These are phyloP conservation scores for Xiphydria camelus DNA, from an alignment of 2,888 invertebrate species.

Conservation along the genomic window DNA sequence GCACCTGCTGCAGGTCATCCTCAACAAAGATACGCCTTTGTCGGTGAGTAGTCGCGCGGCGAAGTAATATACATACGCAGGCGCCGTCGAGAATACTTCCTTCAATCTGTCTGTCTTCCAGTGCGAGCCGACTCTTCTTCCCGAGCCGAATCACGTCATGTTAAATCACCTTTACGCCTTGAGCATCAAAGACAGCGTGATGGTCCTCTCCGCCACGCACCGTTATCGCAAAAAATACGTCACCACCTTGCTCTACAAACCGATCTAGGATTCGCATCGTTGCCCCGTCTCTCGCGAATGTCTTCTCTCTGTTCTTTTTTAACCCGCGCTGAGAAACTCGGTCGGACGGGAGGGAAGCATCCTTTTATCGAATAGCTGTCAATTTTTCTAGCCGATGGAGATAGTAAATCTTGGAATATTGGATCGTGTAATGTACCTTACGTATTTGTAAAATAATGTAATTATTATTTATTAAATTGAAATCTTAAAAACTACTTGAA, in stretches of 20 bases:
- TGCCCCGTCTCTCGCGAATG: conserved; percentile 3
- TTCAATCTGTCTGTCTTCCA: conserved; percentile 59
- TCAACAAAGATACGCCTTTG: conserved; percentile 97
- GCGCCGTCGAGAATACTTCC: too few relatives aligned
- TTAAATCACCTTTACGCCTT: conserved; percentile 98
- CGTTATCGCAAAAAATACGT: conserved; percentile 99
- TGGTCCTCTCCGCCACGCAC: conserved; percentile 98
- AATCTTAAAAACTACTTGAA: conserved; percentile 6
- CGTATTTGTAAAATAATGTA: conserved; percentile 38
- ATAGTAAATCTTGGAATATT: conserved; percentile 1
- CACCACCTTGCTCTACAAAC: conserved; percentile 97
- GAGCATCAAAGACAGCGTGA: conserved; percentile 99
- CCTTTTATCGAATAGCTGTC: too few relatives aligned
- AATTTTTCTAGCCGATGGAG: too few relatives aligned
- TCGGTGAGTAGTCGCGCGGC: conserved; percentile 67
- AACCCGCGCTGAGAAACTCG: too few relatives aligned
- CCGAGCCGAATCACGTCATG: conserved; percentile 99
- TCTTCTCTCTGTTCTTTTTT: too few relatives aligned
- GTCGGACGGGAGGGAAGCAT: too few relatives aligned
- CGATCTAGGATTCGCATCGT: conserved; percentile 69
- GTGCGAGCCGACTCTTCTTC: conserved; percentile 97
- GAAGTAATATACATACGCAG: too few relatives aligned
- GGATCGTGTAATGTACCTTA: conserved; percentile 20
- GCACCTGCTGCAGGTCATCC: conserved; percentile 96
- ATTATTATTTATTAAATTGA: conserved; percentile 42